Evolutionary conservation across 2,888 invertebrate genomes (phyloP), one percentile per base, ranked within the genome.

Genomic region (Drosophila macrospina): DNA sequence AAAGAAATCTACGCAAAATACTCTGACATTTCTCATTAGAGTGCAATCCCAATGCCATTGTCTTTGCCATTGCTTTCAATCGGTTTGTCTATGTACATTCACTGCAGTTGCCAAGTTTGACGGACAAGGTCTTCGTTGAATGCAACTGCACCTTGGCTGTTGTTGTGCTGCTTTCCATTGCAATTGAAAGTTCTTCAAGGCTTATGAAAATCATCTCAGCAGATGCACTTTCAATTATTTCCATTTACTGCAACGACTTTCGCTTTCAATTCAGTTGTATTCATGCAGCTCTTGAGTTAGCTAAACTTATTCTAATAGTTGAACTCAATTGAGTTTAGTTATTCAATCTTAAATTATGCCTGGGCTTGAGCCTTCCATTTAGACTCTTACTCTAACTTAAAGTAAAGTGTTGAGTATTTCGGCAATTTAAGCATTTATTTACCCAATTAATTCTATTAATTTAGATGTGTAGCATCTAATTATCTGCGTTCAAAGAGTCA

Each of bases 91-190:
- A 5, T 28, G 66, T 64, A 60, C 84, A 76, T 71, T 84, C 85
- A 81, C 77, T 64, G 44, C 70, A 60, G 30, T 30, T 34, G 30
- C 41, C 15, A 39, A 32, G 42, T 59, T 59, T 74, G 81, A 81
- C 60, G 71, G 69, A 75, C 82, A 82, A 82, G 81, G 82, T 82
- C 83, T 78, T 54, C 44, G 64, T 68, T 45, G 42, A 61, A 20
- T 50, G 37, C 16, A 55, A 47, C 44, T 26, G 44, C 34, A 8
- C 32, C 41, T 45, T 16, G 30, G 41, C n/a, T n/a, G 36, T 41
- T 39, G 44, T 24, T 48, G 37, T 60, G 66, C 39, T 1, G 54
- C 62, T 70, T 78, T 67, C 51, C 48, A 56, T 47, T 37, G 51
- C 64, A 64, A 67, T 70, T 65, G 70, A 70, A 77, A 77, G 74